Evolutionary conservation across 1,140 invertebrate genomes (phyloP).

Genomic region (Himalopsyche phryganea): DNA sequence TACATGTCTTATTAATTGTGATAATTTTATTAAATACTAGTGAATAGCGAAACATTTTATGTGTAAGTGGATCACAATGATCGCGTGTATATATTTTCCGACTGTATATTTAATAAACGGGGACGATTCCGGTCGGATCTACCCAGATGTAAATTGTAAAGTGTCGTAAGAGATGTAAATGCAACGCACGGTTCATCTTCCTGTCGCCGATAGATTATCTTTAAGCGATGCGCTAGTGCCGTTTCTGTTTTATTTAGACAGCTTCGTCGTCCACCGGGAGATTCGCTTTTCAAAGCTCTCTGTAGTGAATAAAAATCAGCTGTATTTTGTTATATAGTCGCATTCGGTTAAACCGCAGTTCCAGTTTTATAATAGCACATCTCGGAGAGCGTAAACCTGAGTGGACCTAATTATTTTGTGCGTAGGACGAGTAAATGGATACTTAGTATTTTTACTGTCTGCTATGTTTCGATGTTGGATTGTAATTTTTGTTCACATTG

Average conservation of each 20-base stretch:
- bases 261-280: slow-evolving; percentile 48
- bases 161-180: slow-evolving; percentile 29
- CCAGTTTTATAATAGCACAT: slow-evolving; percentile 15
- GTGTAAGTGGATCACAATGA: not conserved
- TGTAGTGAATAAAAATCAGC: slow-evolving; percentile 4
- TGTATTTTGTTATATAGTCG: not conserved
- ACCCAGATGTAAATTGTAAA: slow-evolving; percentile 28
- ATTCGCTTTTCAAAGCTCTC: slow-evolving; percentile 32
- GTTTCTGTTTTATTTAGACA: not conserved
- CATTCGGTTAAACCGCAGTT: slow-evolving; percentile 13
- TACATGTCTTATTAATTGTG: slow-evolving; percentile 28
- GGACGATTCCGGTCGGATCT: not conserved
- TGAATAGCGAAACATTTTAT: slow-evolving; percentile 8
- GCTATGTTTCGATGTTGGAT: too few species aligned
- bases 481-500: too few species aligned
- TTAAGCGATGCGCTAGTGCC: slow-evolving; percentile 27
- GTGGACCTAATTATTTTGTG: slow-evolving; percentile 2
- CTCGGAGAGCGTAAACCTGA: slow-evolving; percentile 5
- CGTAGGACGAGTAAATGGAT: too few species aligned
- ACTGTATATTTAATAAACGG: slow-evolving; percentile 26
- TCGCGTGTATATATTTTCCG: slow-evolving; percentile 24
- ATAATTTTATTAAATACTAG: slow-evolving; percentile 30
- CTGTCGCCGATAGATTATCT: slow-evolving; percentile 32
- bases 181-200: slow-evolving; percentile 35
- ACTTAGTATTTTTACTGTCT: too few species aligned